Evolutionary conservation across 1,140 invertebrate genomes (phyloP).

Genomic region (Diabrotica undecimpunctata): DNA sequence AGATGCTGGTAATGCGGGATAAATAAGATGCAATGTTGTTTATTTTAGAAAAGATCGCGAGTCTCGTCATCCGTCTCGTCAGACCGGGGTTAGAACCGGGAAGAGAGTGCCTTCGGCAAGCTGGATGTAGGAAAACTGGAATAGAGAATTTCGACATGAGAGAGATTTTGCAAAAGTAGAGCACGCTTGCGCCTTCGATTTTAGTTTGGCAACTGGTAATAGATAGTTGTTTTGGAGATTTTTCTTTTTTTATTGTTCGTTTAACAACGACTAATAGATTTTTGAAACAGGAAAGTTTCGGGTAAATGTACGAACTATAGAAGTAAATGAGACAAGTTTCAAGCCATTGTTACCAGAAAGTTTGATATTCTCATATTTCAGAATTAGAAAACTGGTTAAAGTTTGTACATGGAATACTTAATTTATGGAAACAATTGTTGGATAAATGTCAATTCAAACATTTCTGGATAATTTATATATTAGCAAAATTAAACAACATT

Average conservation of each 20-base stretch:
- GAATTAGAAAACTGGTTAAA: neutral
- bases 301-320: neutral
- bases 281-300: slow-evolving; percentile 4
- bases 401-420: too few relatives aligned
- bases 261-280: slow-evolving; percentile 8
- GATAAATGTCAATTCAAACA: too few relatives aligned
- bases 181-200: slow-evolving; percentile 10
- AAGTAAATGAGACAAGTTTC: neutral
- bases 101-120: neutral
- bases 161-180: slow-evolving; percentile 8
- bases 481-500: too few relatives aligned
- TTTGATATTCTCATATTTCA: slow-evolving; percentile 1
- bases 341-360: neutral
- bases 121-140: slow-evolving; percentile 7
- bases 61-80: neutral
- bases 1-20: too few relatives aligned
- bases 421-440: too few relatives aligned
- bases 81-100: neutral
- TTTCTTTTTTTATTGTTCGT: slow-evolving; percentile 4
- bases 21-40: too few relatives aligned
- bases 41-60: too few relatives aligned
- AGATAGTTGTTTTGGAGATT: slow-evolving; percentile 10
- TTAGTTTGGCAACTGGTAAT: slow-evolving; percentile 14
- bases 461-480: too few relatives aligned
- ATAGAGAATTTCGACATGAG: slow-evolving; percentile 1